Evolutionary conservation across 2,888 invertebrate genomes (phyloP).

Genomic region (Ligdia adustata): DNA sequence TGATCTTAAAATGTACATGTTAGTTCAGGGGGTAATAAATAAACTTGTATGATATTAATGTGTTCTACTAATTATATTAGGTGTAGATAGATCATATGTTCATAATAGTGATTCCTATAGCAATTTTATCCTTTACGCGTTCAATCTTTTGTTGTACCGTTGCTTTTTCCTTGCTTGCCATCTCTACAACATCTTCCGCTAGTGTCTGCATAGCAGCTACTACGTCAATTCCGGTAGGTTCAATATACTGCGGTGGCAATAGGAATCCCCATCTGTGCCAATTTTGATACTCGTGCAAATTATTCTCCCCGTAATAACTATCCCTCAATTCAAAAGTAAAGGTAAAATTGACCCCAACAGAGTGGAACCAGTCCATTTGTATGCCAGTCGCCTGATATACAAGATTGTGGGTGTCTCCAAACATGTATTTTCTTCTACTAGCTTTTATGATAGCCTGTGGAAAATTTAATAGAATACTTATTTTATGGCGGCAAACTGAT

Average conservation of each 20-base stretch:
- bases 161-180: too few species aligned
- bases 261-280: conserved; percentile 45
- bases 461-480: not conserved
- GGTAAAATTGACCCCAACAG: conserved; percentile 38
- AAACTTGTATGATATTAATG: too few species aligned
- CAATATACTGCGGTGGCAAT: conserved; percentile 42
- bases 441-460: conserved; percentile 44
- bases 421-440: conserved; percentile 35
- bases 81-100: too few species aligned
- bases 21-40: too few species aligned
- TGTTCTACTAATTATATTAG: too few species aligned
- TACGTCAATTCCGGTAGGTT: conserved; percentile 43
- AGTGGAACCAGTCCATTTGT: conserved; percentile 49
- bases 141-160: too few species aligned
- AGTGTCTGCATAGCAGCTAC: conserved; percentile 39
- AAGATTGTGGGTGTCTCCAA: conserved; percentile 39
- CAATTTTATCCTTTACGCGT: too few species aligned
- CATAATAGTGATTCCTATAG: too few species aligned
- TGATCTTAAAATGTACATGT: too few species aligned
- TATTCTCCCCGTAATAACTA: too few species aligned
- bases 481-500: too few species aligned
- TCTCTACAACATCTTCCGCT: not conserved
- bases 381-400: conserved; percentile 47
- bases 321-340: conserved; percentile 47
- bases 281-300: too few species aligned